Evolutionary conservation across 1,140 invertebrate species (phyloP), one percentile per base, ranked within the genome.

Genomic region (Hestina assimilis): DNA sequence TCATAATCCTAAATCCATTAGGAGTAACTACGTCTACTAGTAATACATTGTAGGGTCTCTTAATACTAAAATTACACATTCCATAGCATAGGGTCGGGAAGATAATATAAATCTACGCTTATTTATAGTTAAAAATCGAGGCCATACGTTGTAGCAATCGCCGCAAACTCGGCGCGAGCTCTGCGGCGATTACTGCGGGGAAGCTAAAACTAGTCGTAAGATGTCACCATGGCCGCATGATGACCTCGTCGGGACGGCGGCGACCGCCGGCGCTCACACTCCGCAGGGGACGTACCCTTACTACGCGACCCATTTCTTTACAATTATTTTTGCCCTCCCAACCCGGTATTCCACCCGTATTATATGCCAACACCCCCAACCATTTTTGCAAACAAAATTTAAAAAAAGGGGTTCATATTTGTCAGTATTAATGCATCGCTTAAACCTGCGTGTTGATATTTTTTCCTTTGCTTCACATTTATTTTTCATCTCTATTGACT

Each of bases 141-240:
- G 80, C 82, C 79, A 82, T 67, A 59, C 64, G 48, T 62, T 42
- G 52, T 60, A 45, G 50, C 59, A 71, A 75, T 76, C 82, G 78
- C 76, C 79, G 75, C 66, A 72, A 20, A 57, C 60, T 60, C 50
- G 58, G 63, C 15, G 20, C 70, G 63, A 54, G 70, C 62, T 56
- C 15, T 62, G 63, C 66, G 75, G 72, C 74, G 71, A 66, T 69
- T 63, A 63, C 63, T 58, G 55, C 53, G 23, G 47, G 56, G 59
- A 59, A 59, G 59, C 74, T 80, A 80, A 72, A 67, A 73, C 62
- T 83, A 83, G n/a, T n/a, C n/a, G n/a, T n/a, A n/a, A n/a, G n/a
- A 68, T 41, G 72, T 66, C 81, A 84, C 66, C 83, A 87, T 87
- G 83, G 83, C 83, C 83, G 83, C 83, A 84, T 84, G 81, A 77